Base-by-base conservation (phyloP, 2,113 vertebrate genomes). In the Nothoprocta pentlandii region DNA sequence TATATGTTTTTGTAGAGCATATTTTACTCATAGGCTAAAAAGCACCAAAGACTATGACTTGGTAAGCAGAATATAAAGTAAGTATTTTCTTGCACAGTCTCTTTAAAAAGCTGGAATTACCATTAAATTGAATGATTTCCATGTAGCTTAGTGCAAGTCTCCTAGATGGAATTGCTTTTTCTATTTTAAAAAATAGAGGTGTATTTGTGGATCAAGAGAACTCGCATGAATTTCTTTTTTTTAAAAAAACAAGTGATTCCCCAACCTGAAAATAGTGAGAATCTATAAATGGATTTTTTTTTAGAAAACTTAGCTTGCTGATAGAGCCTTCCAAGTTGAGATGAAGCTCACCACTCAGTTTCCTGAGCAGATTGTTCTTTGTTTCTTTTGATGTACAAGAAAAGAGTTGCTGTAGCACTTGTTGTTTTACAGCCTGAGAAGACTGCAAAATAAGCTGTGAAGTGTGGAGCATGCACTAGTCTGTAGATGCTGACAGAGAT, bases 1-100 rank as follows among this genome's bases (percentile, higher is more conserved):
- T 11, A 3, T 1, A 0, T 16, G 8, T 26, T 62, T 80, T 71
- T 66, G 53, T 76, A 66, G 16, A 26, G 22, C 6, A 9, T 36
- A 4, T 63, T 28, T 9, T 53, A 20, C n/a, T 32, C 26, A 3
- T 26, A n/a, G 66, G 9, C 12, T 53, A 4, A 69, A 83, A 69
- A 58, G 46, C 28, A 54, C 26, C 12, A n/a, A 16, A 63, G 16
- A 8, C 7, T 0, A 0, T 26, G 30, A 4, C 46, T 83, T 58
- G 22, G 26, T 58, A 79, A 66, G 30, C 2, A 0, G 28, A 5
- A 10, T 12, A 7, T 32, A 11, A 69, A 44, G 22, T 15, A 71
- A 64, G 1, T 5, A 1, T 54, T 82, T 74, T 56, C 13, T 79
- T 81, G 69, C 25, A 36, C 13, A 75, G 16, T 26, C 25, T 15